Base-by-base conservation (phyloP, 2,888 invertebrate species). In the Troglohyphantes excavatus region DNA sequence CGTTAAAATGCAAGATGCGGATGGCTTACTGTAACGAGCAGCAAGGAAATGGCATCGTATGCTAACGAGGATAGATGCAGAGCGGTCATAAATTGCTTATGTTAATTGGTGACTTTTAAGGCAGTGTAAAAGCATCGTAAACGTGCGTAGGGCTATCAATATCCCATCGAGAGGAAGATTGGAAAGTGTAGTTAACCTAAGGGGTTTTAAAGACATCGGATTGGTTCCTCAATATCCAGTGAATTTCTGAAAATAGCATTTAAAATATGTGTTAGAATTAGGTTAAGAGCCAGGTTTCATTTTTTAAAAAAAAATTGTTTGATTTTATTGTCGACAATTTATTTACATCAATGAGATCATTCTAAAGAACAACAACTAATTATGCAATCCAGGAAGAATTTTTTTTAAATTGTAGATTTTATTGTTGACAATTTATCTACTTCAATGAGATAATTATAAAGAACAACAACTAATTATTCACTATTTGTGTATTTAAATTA, bases 161-260 rank as follows among this genome's bases (percentile, higher is more conserved):
- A 46, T 27, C 46, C 72, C 46, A 72, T 72, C n/a, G 72, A 17
- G 72, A 72, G 46, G n/a, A 26, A 23, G 17, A 23, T n/a, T 72
- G 17, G 27, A 46, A n/a, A 46, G 9, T 17, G 6, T 23, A 7
- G 26, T 26, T 5, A 26, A 27, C 27, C 46, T 72, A 23, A 7
- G 27, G 72, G 46, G n/a, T 53, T n/a, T 53, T 53, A 53, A n/a
- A n/a, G n/a, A 53, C 53, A 53, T 53, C 13, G 53, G 9, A n/a
- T n/a, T 13, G 5, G 53, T 53, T 53, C 17, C 2, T 0, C 2
- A 17, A 53, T 17, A 53, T 5, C 9, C n/a, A 17, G 53, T 53
- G 17, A 5, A 13, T 46, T 46, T n/a, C 53, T 53, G 17, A 53
- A n/a, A 53, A 5, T 1, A 13, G 39, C 7, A 13, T 13, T 7